phyloP scores from a whole-genome alignment of 2,888 invertebrate species.

The Trichopria drosophilae region DNA sequence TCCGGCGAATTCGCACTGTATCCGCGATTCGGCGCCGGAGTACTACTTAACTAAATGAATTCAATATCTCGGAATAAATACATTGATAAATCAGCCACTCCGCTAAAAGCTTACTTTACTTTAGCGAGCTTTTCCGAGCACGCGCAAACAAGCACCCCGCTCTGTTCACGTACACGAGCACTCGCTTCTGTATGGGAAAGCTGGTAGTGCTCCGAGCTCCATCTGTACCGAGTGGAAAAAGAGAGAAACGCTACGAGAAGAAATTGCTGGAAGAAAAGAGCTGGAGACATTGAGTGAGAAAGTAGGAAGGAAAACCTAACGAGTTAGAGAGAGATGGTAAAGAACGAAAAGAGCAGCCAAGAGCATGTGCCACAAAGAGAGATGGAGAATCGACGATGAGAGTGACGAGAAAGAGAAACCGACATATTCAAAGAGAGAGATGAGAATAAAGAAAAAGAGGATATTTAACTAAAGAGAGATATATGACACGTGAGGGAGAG shows the following conservation, averaged over 20 bases:
- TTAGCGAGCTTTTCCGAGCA: slow-evolving; percentile 48
- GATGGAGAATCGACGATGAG: slow-evolving; percentile 25
- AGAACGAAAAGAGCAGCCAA: slow-evolving; percentile 17
- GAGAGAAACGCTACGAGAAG: slow-evolving; percentile 33
- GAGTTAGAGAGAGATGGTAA: slow-evolving; percentile 15
- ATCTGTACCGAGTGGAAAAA: slow-evolving; percentile 32
- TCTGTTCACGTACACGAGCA: slow-evolving; percentile 30
- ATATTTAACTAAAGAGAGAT: slow-evolving; percentile 2
- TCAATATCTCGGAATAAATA: slow-evolving; percentile 59
- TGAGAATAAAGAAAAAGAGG: slow-evolving; percentile 7
- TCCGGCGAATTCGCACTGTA: no score
- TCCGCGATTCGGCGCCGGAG: no score
- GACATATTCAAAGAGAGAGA: slow-evolving; percentile 20
- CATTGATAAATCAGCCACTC: slow-evolving; percentile 59
- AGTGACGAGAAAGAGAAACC: slow-evolving; percentile 26
- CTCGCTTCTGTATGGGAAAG: no score
- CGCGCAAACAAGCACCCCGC: slow-evolving; percentile 47
- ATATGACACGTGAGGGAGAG: slow-evolving; percentile 7
- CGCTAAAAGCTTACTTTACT: slow-evolving; percentile 57
- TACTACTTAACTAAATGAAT: slow-evolving; percentile 57
- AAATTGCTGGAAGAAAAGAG: slow-evolving; percentile 31
- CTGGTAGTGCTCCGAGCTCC: slow-evolving; percentile 30
- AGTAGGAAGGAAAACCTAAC: slow-evolving; percentile 14
- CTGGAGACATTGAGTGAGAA: slow-evolving; percentile 33
- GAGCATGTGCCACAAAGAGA: slow-evolving; percentile 15